These are phyloP conservation scores for Notodonta ziczac DNA, from an alignment of 2,888 invertebrate species.

Conservation along the genomic window DNA sequence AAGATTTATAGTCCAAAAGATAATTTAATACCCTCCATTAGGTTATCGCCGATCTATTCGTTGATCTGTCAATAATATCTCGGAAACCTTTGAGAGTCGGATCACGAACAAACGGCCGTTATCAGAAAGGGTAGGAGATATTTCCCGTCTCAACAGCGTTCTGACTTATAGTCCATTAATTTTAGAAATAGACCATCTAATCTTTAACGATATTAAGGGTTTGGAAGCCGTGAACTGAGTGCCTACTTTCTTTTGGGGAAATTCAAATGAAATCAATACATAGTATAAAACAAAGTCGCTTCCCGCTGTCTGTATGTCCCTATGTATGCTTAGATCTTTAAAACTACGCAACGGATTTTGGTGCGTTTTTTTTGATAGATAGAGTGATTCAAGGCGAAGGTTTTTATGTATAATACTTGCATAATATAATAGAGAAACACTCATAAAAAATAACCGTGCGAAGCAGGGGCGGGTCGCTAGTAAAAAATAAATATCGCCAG, in stretches of 20 bases:
- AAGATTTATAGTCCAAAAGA: neutral
- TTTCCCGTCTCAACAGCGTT: neutral
- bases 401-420: too few relatives aligned
- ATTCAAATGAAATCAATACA: neutral
- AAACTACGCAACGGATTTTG: too few relatives aligned
- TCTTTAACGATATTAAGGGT: neutral
- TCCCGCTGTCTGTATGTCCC: too few relatives aligned
- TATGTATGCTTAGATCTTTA: too few relatives aligned
- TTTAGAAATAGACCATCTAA: conserved; percentile 3
- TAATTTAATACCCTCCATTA: conserved; percentile 2
- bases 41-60: neutral
- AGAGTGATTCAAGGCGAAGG: too few relatives aligned
- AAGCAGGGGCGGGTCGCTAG: too few relatives aligned
- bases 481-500: too few relatives aligned
- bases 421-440: too few relatives aligned
- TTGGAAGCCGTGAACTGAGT: neutral
- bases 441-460: too few relatives aligned
- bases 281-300: too few relatives aligned
- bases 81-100: neutral
- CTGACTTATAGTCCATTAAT: conserved; percentile 2
- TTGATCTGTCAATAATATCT: conserved; percentile 5
- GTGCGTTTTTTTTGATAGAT: too few relatives aligned
- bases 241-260: neutral
- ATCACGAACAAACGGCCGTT: conserved; percentile 1
- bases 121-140: neutral